Conservation (phyloP, 2,113 vertebrate genomes). For the Nesogale talazaci region DNA sequence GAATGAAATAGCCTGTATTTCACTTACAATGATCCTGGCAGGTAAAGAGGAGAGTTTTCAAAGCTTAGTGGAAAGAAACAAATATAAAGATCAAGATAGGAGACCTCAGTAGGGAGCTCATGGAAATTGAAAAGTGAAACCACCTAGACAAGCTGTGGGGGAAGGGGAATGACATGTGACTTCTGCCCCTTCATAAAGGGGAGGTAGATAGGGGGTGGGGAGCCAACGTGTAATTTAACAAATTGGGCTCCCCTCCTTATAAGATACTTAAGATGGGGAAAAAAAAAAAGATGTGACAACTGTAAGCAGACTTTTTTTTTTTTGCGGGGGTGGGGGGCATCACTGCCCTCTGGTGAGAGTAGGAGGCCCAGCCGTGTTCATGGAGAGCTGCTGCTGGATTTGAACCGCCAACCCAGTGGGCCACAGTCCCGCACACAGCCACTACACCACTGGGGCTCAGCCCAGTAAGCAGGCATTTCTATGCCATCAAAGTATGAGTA, state of each 20-base stretch:
- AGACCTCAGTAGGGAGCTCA: not conserved
- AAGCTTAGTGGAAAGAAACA: not conserved
- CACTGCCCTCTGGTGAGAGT: too few relatives aligned
- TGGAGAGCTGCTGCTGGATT: too few relatives aligned
- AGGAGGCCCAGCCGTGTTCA: too few relatives aligned
- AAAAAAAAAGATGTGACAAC: not conserved
- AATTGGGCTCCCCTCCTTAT: not conserved
- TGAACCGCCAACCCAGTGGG: too few relatives aligned
- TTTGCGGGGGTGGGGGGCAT: too few relatives aligned
- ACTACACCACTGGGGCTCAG: too few relatives aligned
- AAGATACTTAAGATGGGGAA: slow-evolving; percentile 13
- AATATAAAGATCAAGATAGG: not conserved
- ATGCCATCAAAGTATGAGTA: not conserved
- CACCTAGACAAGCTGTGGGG: not conserved
- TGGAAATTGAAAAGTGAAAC: not conserved
- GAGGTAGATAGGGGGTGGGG: not conserved
- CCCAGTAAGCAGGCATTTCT: slow-evolving; percentile 36
- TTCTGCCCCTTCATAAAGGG: not conserved
- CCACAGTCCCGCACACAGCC: too few relatives aligned
- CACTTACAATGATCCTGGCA: not conserved
- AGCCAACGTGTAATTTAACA: not conserved
- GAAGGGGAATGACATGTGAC: not conserved
- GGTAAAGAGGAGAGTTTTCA: not conserved
- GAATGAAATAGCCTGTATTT: not conserved
- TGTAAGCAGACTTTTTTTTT: slow-evolving; percentile 37